Percentiles rank a stretch among this genome's conserved stretches.
Evolutionary conservation across 2,113 vertebrate genomes (phyloP).

Genomic region (Proterorhinus semilunaris): DNA sequence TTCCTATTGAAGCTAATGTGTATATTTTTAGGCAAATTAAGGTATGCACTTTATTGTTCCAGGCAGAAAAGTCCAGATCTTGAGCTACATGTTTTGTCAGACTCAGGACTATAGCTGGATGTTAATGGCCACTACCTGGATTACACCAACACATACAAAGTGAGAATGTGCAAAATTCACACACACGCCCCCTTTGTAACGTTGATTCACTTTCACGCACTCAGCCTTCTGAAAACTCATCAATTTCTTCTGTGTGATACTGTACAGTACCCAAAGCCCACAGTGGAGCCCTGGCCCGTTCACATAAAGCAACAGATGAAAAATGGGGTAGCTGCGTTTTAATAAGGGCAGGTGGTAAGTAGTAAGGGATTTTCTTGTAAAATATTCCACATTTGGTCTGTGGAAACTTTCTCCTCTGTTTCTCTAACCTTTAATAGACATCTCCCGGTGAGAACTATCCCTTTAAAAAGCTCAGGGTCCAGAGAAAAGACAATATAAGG

Average conservation of each 20-base stretch:
- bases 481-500: slow-evolving; percentile 54
- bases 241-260: background rate
- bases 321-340: slow-evolving; percentile 19
- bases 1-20: too few relatives aligned
- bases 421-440: slow-evolving; percentile 55
- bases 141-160: too few relatives aligned
- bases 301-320: slow-evolving; percentile 3
- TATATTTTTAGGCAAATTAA: too few relatives aligned
- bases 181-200: too few relatives aligned
- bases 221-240: too few relatives aligned
- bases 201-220: too few relatives aligned
- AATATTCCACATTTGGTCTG: slow-evolving; percentile 52
- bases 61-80: too few relatives aligned
- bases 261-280: background rate
- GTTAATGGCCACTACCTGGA: too few relatives aligned
- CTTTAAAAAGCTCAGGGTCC: slow-evolving; percentile 45
- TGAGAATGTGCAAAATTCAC: too few relatives aligned
- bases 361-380: slow-evolving; percentile 45
- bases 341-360: slow-evolving; percentile 52
- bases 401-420: slow-evolving; percentile 57
- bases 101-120: too few relatives aligned
- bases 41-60: too few relatives aligned
- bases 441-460: slow-evolving; percentile 54
- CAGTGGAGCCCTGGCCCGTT: background rate
- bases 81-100: too few relatives aligned